phyloP scores from a whole-genome alignment of 2,888 invertebrate species.

The Tipula confusa region DNA sequence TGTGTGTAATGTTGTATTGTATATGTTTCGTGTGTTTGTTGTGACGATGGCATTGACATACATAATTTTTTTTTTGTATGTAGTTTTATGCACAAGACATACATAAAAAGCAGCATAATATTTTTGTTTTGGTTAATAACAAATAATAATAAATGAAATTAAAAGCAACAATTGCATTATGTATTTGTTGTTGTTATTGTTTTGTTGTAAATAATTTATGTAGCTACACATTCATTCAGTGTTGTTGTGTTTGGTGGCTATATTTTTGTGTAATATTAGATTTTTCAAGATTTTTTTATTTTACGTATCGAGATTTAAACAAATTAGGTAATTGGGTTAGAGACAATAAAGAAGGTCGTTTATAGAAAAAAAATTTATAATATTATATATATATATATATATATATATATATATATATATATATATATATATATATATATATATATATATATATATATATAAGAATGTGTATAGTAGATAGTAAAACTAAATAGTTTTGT shows the following conservation, averaged over 20 bases:
- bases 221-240: not conserved
- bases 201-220: not conserved
- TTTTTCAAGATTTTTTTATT: not conserved
- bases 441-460: not conserved
- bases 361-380: not conserved
- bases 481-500: not conserved
- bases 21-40: conserved; percentile 13
- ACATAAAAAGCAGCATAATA: not conserved
- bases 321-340: conserved; percentile 15
- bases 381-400: too few species aligned
- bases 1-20: not conserved
- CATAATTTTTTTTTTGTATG: conserved; percentile 26
- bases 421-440: too few species aligned
- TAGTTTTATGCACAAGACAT: conserved; percentile 26
- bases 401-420: not conserved
- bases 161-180: conserved; percentile 3
- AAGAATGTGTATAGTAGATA: not conserved
- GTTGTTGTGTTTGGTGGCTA: not conserved
- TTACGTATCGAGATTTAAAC: not conserved
- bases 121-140: conserved; percentile 25
- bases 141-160: conserved; percentile 3
- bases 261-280: not conserved
- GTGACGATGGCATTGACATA: conserved; percentile 27
- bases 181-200: not conserved
- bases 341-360: not conserved